Percentiles rank a stretch among this genome's conserved stretches.
These are phyloP conservation scores for Hoplias malabaricus DNA, from an alignment of 2,113 vertebrate genomes.

Conservation along the genomic window DNA sequence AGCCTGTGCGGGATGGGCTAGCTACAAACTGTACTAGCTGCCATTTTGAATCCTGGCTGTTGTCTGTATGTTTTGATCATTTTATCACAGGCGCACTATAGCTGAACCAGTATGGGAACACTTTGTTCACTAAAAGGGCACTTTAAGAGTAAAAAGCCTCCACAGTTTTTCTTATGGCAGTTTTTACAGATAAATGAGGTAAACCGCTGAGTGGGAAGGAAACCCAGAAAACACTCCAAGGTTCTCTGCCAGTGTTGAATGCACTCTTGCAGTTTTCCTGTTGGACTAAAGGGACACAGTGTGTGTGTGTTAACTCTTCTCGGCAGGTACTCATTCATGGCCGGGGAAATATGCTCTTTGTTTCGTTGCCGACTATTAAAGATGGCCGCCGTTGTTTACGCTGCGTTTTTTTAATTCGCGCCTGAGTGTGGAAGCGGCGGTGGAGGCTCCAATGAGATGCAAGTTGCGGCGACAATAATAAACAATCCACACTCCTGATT, in stretches of 20 bases:
- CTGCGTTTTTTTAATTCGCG: constrained; percentile 17
- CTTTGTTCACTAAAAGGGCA: not conserved
- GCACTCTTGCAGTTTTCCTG: not conserved
- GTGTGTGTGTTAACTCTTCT: not conserved
- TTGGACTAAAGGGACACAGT: not conserved
- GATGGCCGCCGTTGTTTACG: constrained; percentile 8
- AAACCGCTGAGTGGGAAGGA: not conserved
- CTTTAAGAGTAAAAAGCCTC: not conserved
- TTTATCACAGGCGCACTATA: no score
- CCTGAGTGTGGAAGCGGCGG: constrained; percentile 45
- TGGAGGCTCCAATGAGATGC: constrained; percentile 56
- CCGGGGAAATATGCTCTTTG: not conserved
- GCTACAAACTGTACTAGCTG: not conserved
- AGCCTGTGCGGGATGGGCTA: no score
- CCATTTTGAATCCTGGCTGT: no score
- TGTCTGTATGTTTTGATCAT: no score
- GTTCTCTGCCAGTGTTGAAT: not conserved
- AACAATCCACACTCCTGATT: constrained; percentile 67
- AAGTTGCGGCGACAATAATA: constrained; percentile 51
- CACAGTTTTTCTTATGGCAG: not conserved
- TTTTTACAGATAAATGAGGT: not conserved
- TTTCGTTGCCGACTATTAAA: not conserved
- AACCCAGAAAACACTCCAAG: not conserved
- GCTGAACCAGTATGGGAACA: not conserved
- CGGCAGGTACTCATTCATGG: not conserved